Percentiles rank a stretch among this genome's conserved stretches.
phyloP scores from a whole-genome alignment of 2,888 invertebrate species.

The Aporophyla nigra region DNA sequence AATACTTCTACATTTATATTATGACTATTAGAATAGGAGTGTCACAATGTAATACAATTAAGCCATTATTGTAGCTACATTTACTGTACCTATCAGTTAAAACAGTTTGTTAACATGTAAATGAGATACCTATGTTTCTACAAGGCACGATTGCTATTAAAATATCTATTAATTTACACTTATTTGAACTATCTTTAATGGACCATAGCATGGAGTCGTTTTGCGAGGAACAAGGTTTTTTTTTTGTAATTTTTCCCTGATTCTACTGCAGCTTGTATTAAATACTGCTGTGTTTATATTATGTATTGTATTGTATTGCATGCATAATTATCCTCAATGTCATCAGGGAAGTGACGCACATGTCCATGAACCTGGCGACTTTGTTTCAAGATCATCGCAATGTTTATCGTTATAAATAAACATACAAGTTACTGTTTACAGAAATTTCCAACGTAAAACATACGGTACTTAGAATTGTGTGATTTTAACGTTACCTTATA shows the following conservation, averaged over 20 bases:
- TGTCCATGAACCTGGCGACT: constrained; percentile 60
- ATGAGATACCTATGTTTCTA: not conserved
- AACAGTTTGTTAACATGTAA: not conserved
- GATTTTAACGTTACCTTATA: not conserved
- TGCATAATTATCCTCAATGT: constrained; percentile 55
- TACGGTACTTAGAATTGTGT: not conserved
- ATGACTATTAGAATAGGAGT: constrained; percentile 28
- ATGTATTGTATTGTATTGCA: constrained; percentile 43
- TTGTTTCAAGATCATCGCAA: constrained; percentile 55
- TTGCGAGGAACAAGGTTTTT: not conserved
- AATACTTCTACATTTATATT: constrained; percentile 44
- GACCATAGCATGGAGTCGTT: not conserved
- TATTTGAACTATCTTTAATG: not conserved
- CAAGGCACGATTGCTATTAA: not conserved
- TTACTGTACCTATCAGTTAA: constrained; percentile 1
- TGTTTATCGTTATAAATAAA: constrained; percentile 36
- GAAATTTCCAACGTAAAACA: not conserved
- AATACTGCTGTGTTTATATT: not conserved
- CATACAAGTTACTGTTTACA: not conserved
- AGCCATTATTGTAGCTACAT: constrained; percentile 24
- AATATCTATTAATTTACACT: not conserved
- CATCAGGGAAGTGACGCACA: constrained; percentile 52
- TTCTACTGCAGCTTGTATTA: constrained; percentile 18
- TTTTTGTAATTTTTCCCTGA: not conserved
- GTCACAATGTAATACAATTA: constrained; percentile 37